Base-by-base conservation (phyloP, 53 echinoderm and acorn worm species). In the Actinopyga echinites region DNA sequence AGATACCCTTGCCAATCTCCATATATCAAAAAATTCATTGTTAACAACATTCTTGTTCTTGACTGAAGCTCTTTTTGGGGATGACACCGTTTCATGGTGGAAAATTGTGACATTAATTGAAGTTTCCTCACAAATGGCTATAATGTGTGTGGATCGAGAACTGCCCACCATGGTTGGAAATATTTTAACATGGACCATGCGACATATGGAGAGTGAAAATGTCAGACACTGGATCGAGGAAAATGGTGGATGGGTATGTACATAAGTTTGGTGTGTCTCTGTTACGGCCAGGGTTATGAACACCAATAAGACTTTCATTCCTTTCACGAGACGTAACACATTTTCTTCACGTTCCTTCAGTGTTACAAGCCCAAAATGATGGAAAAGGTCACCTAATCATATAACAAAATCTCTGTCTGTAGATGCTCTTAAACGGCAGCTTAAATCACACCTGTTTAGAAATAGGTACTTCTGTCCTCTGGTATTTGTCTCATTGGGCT, bases 181-280 rank as follows among this genome's bases (percentile, higher is more conserved):
- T 55, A 53, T 93, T 30, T 64, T 64, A 15, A 13, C 66, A 13
- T 90, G 84, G 87, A 90, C 84, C 9, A 49, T 81, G 4, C 30
- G n/a, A 20, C 85, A 85, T 80, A 82, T 90, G 44, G 82, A 90
- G 33, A 77, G 19, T 32, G 45, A 68, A 7, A 56, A 93, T 74
- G 60, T 90, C 42, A 58, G 45, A 64, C 31, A 23, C 1, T 90
- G 90, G 90, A 93, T 90, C 23, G 75, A 64, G 45, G 79, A 71
- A 12, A 71, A 93, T 37, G 93, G 90, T 20, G 90, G 90, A 69
- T 90, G 93, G 90, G 93, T 93, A 77, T 17, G 77, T 20, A 49
- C 40, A 40, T n/a, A n/a, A n/a, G n/a, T n/a, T n/a, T n/a, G n/a
- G n/a, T n/a, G n/a, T n/a, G n/a, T n/a, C n/a, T n/a, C n/a, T n/a